phyloP scores from a whole-genome alignment of 2,888 invertebrate species.

The Pollenia labialis region DNA sequence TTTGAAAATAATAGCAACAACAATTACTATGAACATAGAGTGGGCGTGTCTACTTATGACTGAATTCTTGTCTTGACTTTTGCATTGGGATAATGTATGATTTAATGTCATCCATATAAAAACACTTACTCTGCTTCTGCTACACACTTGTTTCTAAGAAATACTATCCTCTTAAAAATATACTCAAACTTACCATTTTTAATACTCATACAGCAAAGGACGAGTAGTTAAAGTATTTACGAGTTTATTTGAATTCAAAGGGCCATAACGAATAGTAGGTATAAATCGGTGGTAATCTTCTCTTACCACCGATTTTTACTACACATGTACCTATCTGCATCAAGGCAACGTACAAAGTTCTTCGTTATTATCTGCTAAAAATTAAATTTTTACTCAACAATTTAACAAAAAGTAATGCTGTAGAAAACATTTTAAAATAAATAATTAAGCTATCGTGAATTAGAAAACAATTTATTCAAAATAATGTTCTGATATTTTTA shows the following conservation, averaged over 20 bases:
- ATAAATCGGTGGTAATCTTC: no score
- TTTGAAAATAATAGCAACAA: constrained; percentile 46
- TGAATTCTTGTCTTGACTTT: constrained; percentile 70
- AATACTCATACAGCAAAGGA: neutral
- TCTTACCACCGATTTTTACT: neutral
- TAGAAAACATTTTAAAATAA: no score
- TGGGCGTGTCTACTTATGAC: constrained; percentile 65
- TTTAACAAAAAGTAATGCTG: no score
- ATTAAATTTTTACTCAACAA: no score
- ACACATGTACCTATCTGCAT: neutral
- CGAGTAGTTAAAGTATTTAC: neutral
- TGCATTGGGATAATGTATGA: constrained; percentile 73
- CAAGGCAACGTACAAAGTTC: no score
- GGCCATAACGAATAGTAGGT: neutral
- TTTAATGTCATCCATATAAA: constrained; percentile 60
- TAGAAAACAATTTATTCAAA: no score
- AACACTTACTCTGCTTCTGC: constrained; percentile 25
- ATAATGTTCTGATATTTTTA: no score
- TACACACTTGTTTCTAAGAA: neutral
- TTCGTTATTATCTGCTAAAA: no score
- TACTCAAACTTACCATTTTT: neutral
- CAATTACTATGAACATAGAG: constrained; percentile 5
- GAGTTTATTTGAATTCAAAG: neutral
- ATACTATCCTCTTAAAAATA: neutral
- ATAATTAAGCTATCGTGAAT: no score